These are phyloP conservation scores for Napeogenes inachia DNA, from an alignment of 2,888 invertebrate genomes.

Conservation along the genomic window DNA sequence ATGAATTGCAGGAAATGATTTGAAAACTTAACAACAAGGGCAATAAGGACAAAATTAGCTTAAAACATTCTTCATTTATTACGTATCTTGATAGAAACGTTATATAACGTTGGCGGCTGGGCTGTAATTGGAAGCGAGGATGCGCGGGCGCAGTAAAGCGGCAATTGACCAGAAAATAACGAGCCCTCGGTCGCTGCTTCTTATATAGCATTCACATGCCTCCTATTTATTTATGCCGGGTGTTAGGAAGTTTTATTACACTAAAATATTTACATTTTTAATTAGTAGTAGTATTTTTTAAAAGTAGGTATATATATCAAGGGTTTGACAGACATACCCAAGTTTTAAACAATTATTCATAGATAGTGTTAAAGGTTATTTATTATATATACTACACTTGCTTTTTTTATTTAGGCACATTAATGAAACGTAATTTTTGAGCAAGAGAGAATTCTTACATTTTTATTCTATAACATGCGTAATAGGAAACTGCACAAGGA, in stretches of 20 bases:
- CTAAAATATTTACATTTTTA: slow-evolving; percentile 37
- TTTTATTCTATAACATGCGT: too few relatives aligned
- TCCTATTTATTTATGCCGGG: slow-evolving; percentile 66
- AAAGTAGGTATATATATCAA: too few relatives aligned
- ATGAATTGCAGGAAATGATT: slow-evolving; percentile 17
- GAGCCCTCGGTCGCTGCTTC: slow-evolving; percentile 58
- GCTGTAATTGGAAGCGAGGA: slow-evolving; percentile 75
- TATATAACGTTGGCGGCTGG: slow-evolving; percentile 75
- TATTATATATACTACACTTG: too few relatives aligned
- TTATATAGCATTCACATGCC: slow-evolving; percentile 52
- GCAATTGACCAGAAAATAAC: slow-evolving; percentile 78
- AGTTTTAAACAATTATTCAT: too few relatives aligned
- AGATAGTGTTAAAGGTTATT: too few relatives aligned
- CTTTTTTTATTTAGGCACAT: too few relatives aligned
- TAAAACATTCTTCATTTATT: slow-evolving; percentile 33
- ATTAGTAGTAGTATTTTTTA: slow-evolving; percentile 28
- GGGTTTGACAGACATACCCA: too few relatives aligned
- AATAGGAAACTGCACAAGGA: too few relatives aligned
- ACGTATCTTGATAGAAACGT: slow-evolving; percentile 36
- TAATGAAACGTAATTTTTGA: too few relatives aligned
- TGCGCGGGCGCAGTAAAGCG: slow-evolving; percentile 75
- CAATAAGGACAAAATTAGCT: slow-evolving; percentile 32
- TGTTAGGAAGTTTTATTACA: slow-evolving; percentile 51
- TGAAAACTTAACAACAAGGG: slow-evolving; percentile 9
- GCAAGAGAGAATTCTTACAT: too few relatives aligned